phyloP scores from a whole-genome alignment of 2,113 vertebrate genomes.

The Athene cunicularia region DNA sequence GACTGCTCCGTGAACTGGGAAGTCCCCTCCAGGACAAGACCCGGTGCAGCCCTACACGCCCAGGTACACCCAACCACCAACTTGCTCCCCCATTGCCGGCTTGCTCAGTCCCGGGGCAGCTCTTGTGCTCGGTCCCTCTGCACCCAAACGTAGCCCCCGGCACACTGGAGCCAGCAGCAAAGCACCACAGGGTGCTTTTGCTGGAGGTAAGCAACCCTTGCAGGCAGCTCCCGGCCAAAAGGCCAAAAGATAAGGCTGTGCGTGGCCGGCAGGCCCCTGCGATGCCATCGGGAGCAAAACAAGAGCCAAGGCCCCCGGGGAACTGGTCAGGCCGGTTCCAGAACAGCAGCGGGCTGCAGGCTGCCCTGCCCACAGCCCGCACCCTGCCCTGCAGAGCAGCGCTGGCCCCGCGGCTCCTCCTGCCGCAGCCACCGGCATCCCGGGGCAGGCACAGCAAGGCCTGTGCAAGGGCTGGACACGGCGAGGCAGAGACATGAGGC shows the following conservation, averaged over 20 bases:
- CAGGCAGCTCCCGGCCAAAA: background rate
- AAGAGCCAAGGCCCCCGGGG: background rate
- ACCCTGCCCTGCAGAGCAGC: background rate
- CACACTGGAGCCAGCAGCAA: accelerated
- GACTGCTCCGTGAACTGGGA: accelerated
- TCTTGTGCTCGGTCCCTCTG: accelerated
- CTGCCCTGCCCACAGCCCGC: background rate
- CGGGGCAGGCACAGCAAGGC: background rate
- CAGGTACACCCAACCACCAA: background rate
- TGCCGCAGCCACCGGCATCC: background rate
- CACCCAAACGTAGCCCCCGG: accelerated
- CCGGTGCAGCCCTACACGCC: accelerated
- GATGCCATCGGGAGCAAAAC: accelerated
- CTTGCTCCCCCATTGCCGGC: background rate
- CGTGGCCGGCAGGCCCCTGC: background rate
- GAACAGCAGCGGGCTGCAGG: background rate
- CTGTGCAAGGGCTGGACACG: background rate
- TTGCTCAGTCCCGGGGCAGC: background rate
- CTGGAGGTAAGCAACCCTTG: accelerated
- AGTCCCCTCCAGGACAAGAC: background rate
- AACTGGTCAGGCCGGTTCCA: slow-evolving; percentile 40
- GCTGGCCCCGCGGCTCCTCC: accelerated
- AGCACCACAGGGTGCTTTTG: background rate
- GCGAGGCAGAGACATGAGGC: background rate
- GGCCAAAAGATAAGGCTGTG: slow-evolving; percentile 11